These are phyloP conservation scores for Popillia japonica DNA, from an alignment of 1,140 invertebrate species.

Conservation along the genomic window DNA sequence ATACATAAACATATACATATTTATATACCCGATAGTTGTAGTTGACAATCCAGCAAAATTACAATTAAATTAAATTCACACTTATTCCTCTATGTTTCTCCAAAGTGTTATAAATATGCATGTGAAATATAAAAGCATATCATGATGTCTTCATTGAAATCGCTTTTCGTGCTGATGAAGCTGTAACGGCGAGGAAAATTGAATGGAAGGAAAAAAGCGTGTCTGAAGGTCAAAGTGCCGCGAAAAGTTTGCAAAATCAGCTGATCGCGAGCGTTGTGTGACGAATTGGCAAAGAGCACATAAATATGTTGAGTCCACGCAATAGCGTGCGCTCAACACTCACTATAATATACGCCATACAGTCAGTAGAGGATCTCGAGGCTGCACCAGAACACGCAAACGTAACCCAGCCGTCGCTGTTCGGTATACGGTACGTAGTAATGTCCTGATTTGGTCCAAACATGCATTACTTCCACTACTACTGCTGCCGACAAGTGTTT, in stretches of 20 bases:
- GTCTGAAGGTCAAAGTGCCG: neutral
- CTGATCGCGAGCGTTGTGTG: conserved; percentile 43
- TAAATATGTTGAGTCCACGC: conserved; percentile 52
- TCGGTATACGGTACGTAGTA: conserved; percentile 17
- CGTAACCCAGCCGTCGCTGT: conserved; percentile 27
- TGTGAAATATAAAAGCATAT: too few species aligned
- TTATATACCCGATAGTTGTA: too few species aligned
- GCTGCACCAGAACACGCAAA: conserved; percentile 49
- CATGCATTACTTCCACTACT: conserved; percentile 27
- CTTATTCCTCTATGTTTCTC: too few species aligned
- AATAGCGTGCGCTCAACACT: conserved; percentile 49
- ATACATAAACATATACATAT: too few species aligned
- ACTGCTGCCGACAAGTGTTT: conserved; percentile 14
- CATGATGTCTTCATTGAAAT: too few species aligned
- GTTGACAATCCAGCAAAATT: too few species aligned
- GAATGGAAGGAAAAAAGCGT: neutral
- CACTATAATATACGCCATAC: neutral
- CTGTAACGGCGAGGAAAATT: neutral
- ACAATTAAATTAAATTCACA: too few species aligned
- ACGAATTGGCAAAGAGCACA: conserved; percentile 48
- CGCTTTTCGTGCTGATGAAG: neutral
- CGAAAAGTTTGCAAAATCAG: conserved; percentile 44
- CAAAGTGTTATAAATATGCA: too few species aligned
- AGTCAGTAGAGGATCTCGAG: conserved; percentile 42
- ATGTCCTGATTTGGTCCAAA: conserved; percentile 20